These are phyloP conservation scores for Loxodonta africana DNA, from an alignment of 2,113 vertebrate genomes.

Conservation along the genomic window DNA sequence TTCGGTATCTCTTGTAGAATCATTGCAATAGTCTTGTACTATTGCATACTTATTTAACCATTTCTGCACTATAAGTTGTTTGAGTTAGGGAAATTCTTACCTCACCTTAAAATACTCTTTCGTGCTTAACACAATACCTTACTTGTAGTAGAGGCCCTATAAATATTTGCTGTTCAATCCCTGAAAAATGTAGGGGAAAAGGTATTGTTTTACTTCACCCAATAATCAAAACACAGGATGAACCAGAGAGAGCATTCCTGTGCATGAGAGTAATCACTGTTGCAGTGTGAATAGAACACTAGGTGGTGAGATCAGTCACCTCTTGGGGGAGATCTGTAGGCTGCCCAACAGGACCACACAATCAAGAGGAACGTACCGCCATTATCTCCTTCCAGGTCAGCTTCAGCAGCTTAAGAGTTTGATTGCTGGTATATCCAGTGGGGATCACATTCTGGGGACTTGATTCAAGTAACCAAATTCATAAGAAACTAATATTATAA, in stretches of 20 bases:
- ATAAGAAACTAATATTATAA: not conserved
- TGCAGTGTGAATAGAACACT: not conserved
- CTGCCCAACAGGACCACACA: not conserved
- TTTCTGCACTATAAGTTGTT: not conserved
- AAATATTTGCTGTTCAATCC: not conserved
- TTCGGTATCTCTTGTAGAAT: not conserved
- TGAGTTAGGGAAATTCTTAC: not conserved
- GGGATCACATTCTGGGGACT: not conserved
- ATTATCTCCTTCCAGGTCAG: not conserved
- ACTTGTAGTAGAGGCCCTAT: not conserved
- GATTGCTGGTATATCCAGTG: not conserved
- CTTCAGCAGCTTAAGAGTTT: not conserved
- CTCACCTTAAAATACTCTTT: not conserved
- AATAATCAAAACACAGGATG: not conserved
- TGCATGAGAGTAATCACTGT: not conserved
- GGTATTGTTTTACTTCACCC: not conserved
- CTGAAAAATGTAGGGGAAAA: not conserved
- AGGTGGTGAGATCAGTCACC: not conserved
- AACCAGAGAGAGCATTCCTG: not conserved
- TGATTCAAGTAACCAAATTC: not conserved
- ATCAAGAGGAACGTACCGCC: not conserved
- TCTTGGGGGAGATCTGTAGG: not conserved
- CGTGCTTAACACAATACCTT: not conserved
- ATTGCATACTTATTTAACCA: not conserved
- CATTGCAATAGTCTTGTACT: not conserved